phyloP scores from a whole-genome alignment of 2,113 vertebrate genomes.

The Ammodytes marinus region DNA sequence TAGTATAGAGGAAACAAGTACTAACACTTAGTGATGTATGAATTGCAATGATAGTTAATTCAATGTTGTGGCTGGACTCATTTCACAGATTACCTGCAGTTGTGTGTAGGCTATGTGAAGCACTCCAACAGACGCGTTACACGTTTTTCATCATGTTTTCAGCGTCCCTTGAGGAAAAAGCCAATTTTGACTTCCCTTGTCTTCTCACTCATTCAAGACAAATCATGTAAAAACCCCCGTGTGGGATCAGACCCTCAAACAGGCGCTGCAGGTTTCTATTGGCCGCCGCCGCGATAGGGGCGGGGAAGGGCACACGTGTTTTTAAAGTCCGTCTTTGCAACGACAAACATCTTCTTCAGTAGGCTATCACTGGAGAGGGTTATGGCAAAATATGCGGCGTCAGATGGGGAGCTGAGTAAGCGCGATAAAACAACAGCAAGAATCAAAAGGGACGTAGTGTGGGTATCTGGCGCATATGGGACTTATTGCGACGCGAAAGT shows the following conservation, averaged over 20 bases:
- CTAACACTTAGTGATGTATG: not conserved
- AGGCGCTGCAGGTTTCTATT: slow-evolving; percentile 69
- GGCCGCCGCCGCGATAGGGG: slow-evolving; percentile 51
- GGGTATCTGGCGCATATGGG: slow-evolving; percentile 45
- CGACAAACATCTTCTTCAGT: slow-evolving; percentile 64
- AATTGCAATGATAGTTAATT: not conserved
- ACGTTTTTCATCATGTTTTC: not conserved
- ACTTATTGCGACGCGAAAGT: slow-evolving; percentile 40
- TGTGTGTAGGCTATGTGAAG: not conserved
- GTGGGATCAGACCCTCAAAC: slow-evolving; percentile 26
- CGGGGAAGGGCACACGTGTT: slow-evolving; percentile 61
- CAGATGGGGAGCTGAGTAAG: slow-evolving; percentile 42
- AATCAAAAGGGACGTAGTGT: slow-evolving; percentile 14
- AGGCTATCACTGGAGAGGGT: slow-evolving; percentile 57
- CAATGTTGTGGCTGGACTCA: not conserved
- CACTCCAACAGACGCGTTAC: not conserved
- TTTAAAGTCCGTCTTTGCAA: slow-evolving; percentile 70
- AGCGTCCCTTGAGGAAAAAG: not conserved
- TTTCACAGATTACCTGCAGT: not conserved
- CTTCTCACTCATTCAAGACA: not conserved
- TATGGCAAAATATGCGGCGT: slow-evolving; percentile 69
- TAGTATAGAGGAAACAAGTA: not conserved
- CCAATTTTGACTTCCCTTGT: not conserved
- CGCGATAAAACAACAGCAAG: slow-evolving; percentile 26
- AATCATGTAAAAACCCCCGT: not conserved